phyloP scores from a whole-genome alignment of 2,888 invertebrate genomes.

The Acrobasis consociella region DNA sequence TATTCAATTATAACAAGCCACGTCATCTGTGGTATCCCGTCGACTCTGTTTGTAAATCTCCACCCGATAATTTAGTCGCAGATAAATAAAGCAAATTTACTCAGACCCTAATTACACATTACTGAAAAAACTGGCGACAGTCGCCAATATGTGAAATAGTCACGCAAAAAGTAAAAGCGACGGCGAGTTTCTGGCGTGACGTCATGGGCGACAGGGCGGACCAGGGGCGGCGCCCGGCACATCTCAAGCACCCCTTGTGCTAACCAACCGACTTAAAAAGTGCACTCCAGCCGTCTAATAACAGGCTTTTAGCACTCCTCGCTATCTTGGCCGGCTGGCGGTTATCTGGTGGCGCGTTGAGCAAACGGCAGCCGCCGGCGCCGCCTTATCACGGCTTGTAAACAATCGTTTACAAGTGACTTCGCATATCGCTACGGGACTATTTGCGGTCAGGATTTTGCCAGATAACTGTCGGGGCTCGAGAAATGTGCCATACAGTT shows the following conservation, averaged over 20 bases:
- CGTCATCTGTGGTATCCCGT: slow-evolving; percentile 42
- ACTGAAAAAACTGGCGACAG: slow-evolving; percentile 75
- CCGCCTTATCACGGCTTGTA: slow-evolving; percentile 74
- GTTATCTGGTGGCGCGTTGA: slow-evolving; percentile 60
- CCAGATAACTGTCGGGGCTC: slow-evolving; percentile 56
- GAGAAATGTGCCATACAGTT: slow-evolving; percentile 36
- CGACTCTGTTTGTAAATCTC: slow-evolving; percentile 48
- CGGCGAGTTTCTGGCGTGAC: slow-evolving; percentile 67
- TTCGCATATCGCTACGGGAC: slow-evolving; percentile 60
- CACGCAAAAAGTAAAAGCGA: slow-evolving; percentile 70
- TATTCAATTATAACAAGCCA: slow-evolving; percentile 35
- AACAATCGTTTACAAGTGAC: slow-evolving; percentile 75
- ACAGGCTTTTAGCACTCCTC: slow-evolving; percentile 74
- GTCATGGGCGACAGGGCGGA: slow-evolving; percentile 80
- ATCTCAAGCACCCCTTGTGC: slow-evolving; percentile 48
- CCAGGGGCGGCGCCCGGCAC: slow-evolving; percentile 70
- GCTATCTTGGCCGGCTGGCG: slow-evolving; percentile 55
- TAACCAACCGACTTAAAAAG: slow-evolving; percentile 58
- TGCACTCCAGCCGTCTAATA: slow-evolving; percentile 63
- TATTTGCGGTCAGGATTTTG: slow-evolving; percentile 73
- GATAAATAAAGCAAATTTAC: slow-evolving; percentile 70
- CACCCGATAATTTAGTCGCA: slow-evolving; percentile 51
- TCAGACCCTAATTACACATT: slow-evolving; percentile 73
- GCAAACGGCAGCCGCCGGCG: slow-evolving; percentile 71
- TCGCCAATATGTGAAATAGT: slow-evolving; percentile 74